Evolutionary conservation across 2,888 invertebrate species (phyloP).

Genomic region (Eilema griseolum): DNA sequence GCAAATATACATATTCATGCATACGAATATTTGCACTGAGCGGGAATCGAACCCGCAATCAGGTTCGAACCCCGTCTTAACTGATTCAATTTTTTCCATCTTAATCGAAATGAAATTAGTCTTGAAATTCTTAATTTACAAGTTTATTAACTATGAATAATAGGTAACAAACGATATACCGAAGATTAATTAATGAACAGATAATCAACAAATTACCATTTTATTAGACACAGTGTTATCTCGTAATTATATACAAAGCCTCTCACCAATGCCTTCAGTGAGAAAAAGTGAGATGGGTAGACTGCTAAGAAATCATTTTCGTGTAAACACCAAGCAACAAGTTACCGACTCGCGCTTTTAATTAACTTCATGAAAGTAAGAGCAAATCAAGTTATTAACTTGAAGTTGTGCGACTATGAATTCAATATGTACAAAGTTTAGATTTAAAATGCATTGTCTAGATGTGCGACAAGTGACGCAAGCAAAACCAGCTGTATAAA

Average conservation of each 20-base stretch:
- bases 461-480: constrained; percentile 35
- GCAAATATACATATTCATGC: too few species aligned
- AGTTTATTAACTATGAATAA: background rate
- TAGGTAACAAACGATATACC: background rate
- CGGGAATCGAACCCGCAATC: too few species aligned
- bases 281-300: background rate
- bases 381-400: background rate
- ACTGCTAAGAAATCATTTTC: constrained; percentile 1
- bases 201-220: background rate
- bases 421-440: constrained; percentile 8
- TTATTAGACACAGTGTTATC: background rate
- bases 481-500: constrained; percentile 59
- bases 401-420: constrained; percentile 18
- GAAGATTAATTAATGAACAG: background rate
- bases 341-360: background rate
- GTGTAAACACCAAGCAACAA: background rate
- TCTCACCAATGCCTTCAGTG: background rate
- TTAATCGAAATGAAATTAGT: too few species aligned
- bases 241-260: background rate
- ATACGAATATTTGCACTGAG: too few species aligned
- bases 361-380: background rate
- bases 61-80: too few species aligned
- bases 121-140: background rate
- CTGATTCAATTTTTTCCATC: too few species aligned
- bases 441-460: constrained; percentile 23